A percentile compares a stretch with the other conserved stretches of the same genome.
Conservation (phyloP, 2,888 invertebrate genomes). For the Unio delphinus region DNA sequence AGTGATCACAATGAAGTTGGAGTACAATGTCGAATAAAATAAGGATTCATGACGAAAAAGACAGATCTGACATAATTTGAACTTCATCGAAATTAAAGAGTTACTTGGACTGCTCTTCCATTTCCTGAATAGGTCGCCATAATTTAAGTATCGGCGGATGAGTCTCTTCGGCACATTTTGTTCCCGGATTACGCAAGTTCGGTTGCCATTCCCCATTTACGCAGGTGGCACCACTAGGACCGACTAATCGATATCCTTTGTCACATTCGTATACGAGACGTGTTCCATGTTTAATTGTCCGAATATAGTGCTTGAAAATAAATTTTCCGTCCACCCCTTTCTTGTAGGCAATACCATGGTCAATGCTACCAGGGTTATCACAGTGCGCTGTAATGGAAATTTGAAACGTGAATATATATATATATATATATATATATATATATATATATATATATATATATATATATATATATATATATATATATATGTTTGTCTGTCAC, state of each 20-base stretch:
- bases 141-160: conserved; percentile 77
- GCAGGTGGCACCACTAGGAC: conserved; percentile 91
- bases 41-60: too few relatives aligned
- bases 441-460: too few relatives aligned
- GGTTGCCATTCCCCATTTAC: conserved; percentile 96
- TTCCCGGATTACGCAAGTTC: conserved; percentile 77
- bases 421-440: background rate
- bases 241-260: conserved; percentile 89
- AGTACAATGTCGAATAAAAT: too few relatives aligned
- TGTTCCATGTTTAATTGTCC: conserved; percentile 62
- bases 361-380: conserved; percentile 26
- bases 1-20: too few relatives aligned
- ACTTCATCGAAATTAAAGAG: background rate
- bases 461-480: background rate
- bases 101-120: background rate
- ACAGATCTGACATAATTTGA: too few relatives aligned
- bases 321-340: conserved; percentile 83
- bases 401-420: too few relatives aligned
- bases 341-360: conserved; percentile 77
- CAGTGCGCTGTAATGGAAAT: conserved; percentile 28
- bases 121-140: conserved; percentile 45
- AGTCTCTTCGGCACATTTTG: conserved; percentile 86
- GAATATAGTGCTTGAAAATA: conserved; percentile 92
- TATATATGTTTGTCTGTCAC: too few relatives aligned
- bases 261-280: conserved; percentile 90